A percentile compares a stretch with the other conserved stretches of the same genome.
These are phyloP conservation scores for Scotopteryx bipunctaria DNA, from an alignment of 2,888 invertebrate species.

Conservation along the genomic window DNA sequence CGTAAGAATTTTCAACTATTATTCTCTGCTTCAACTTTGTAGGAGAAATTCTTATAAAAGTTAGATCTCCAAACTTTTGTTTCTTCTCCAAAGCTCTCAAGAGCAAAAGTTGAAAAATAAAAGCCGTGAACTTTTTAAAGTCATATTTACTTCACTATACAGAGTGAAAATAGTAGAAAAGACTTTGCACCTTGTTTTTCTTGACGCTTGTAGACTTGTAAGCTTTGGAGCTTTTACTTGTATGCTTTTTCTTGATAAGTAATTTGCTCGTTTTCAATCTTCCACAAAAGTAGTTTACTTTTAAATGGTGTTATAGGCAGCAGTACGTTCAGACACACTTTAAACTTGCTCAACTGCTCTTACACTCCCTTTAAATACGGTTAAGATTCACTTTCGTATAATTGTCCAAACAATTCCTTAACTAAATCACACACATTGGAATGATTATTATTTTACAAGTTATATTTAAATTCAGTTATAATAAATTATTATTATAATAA, in stretches of 20 bases:
- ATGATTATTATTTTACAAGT: slow-evolving; percentile 53
- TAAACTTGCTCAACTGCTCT: slow-evolving; percentile 31
- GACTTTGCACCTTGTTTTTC: too few species aligned
- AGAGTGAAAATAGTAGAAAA: too few species aligned
- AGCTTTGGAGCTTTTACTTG: too few species aligned
- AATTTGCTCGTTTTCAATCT: slow-evolving; percentile 8
- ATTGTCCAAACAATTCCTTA: slow-evolving; percentile 58
- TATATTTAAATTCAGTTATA: slow-evolving; percentile 26
- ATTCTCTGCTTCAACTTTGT: too few species aligned
- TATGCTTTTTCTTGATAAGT: neutral
- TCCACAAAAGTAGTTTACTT: slow-evolving; percentile 12
- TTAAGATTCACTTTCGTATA: slow-evolving; percentile 39
- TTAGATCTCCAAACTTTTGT: too few species aligned
- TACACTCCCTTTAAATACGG: slow-evolving; percentile 59
- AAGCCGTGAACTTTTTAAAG: too few species aligned
- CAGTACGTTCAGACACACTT: slow-evolving; percentile 24
- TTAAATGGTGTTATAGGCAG: slow-evolving; percentile 27
- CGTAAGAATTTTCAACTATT: too few species aligned
- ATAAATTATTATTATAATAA: slow-evolving; percentile 27
- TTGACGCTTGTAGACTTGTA: too few species aligned
- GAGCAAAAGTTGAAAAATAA: too few species aligned
- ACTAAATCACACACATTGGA: slow-evolving; percentile 62
- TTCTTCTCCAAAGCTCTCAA: too few species aligned
- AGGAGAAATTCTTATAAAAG: too few species aligned
- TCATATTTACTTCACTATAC: too few species aligned